Evolutionary conservation across 1,140 invertebrate genomes (phyloP).

Genomic region (Caenorhabditis elegans): WBcel235 BX284606.5:12036001-12036500

Average conservation of each 20-base stretch:
- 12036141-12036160: not conserved
- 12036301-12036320: slow-evolving; percentile 9
- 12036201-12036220: slow-evolving; percentile 25
- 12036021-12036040: too few relatives aligned
- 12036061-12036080: too few relatives aligned
- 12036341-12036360: not conserved
- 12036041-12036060: too few relatives aligned
- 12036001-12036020: too few relatives aligned
- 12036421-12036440: too few relatives aligned
- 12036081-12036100: not conserved
- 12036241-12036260: slow-evolving; percentile 28
- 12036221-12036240: slow-evolving; percentile 9
- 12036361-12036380: not conserved
- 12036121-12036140: slow-evolving; percentile 31
- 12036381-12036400: too few relatives aligned
- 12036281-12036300: not conserved
- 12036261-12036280: slow-evolving; percentile 6
- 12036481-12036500: too few relatives aligned
- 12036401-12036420: too few relatives aligned
- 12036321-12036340: slow-evolving; percentile 8
- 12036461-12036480: too few relatives aligned
- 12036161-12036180: slow-evolving; percentile 21
- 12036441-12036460: too few relatives aligned
- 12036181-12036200: slow-evolving; percentile 25
- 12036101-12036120: slow-evolving; percentile 30